phyloP scores from a whole-genome alignment of 2,888 invertebrate genomes.

The Perizoma affinitatum region DNA sequence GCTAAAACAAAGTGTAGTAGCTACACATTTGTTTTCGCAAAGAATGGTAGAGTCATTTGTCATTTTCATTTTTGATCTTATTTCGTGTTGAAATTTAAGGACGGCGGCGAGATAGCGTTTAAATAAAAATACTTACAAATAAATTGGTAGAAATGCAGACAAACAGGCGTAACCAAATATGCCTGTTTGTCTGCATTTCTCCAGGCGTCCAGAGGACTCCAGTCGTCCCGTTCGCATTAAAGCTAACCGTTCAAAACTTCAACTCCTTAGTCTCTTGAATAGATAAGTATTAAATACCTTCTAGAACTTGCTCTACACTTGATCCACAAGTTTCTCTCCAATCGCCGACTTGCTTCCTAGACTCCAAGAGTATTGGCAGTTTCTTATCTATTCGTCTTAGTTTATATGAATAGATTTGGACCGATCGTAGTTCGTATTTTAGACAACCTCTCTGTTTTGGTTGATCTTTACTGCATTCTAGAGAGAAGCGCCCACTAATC shows the following conservation, averaged over 20 bases:
- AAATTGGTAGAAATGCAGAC: no score
- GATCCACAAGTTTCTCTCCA: constrained; percentile 11
- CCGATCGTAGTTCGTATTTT: no score
- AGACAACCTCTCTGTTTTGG: no score
- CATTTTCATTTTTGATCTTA: constrained; percentile 1
- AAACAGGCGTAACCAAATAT: neutral
- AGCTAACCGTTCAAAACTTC: constrained; percentile 11
- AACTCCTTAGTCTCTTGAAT: constrained; percentile 3
- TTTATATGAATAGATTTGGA: neutral
- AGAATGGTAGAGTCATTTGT: constrained; percentile 14
- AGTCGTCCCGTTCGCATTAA: neutral
- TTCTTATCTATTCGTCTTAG: neutral
- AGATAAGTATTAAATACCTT: neutral
- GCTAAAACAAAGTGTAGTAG: constrained; percentile 26
- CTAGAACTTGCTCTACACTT: constrained; percentile 8
- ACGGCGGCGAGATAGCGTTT: no score
- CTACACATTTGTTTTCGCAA: constrained; percentile 13
- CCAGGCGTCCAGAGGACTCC: no score
- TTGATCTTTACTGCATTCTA: no score
- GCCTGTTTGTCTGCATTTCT: no score
- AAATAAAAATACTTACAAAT: no score
- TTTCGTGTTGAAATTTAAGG: no score
- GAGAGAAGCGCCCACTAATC: no score
- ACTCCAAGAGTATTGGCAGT: constrained; percentile 7
- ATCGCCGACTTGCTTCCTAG: constrained; percentile 1